Base-by-base conservation (phyloP, 2,888 invertebrate species). In the Dryocosmus kuriphilus region DNA sequence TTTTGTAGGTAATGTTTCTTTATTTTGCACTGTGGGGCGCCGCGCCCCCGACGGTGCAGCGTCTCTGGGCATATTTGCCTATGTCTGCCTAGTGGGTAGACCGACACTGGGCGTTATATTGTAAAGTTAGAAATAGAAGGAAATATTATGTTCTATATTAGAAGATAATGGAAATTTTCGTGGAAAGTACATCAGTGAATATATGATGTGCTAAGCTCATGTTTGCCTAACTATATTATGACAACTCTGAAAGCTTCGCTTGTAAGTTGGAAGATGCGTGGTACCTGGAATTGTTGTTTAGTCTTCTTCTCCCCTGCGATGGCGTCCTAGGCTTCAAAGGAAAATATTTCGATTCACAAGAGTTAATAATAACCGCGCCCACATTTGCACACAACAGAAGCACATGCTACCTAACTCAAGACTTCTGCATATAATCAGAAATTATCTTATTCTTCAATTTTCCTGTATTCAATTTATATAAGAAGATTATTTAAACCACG, bases 201-300 rank as follows among this genome's bases (percentile, higher is more conserved):
- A 38, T 35, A 63, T 63, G 22, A 63, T 63, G 22, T 35, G 63
- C 22, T 63, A 32, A 19, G 6, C 9, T 63, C 63, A 14, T 63
- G 65, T 65, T 65, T 65, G 38, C 38, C 65, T 38, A 38, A 24
- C 38, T 51, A 51, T 71, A 71, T 71, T 51, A 71, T 30, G 24
- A n/a, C n/a, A 27, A 19, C 46, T 41, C 46, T 41, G 46, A 65
- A 30, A 71, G 38, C n/a, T 71, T 71, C 27, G 14, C 71, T 9
- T 19, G 41, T 71, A 27, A 51, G 30, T 51, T 71, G 19, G 27
- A 51, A 71, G 71, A 71, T 71, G 32, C 46, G 46, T 32, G 84
- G 78, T 89, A 89, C 89, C 88, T 87, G 85, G 88, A 89, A 89
- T 76, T 79, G 85, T 83, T 89, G 88, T 89, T 89, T 86, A 85